Percentiles rank a stretch among this genome's conserved stretches.
Conservation (phyloP, 1,140 invertebrate genomes). For the Drosophila ananassae region DNA sequence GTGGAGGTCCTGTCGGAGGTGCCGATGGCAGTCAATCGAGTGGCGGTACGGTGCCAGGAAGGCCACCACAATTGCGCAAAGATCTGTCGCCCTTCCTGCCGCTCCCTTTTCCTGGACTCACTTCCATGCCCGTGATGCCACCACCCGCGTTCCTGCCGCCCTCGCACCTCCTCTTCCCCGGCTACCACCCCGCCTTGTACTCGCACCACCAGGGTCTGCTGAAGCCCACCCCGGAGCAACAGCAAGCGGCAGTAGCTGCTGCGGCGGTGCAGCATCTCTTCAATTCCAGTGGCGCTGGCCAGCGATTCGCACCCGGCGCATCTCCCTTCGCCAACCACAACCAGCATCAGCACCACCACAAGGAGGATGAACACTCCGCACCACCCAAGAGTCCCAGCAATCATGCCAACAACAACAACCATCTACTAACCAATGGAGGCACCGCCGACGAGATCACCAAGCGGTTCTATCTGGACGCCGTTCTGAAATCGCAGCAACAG, state of each 20-base stretch:
- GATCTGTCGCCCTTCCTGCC: constrained; percentile 85
- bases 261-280: constrained; percentile 78
- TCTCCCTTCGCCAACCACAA: constrained; percentile 48
- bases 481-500: constrained; percentile 87
- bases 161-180: constrained; percentile 87
- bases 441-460: constrained; percentile 87
- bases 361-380: constrained; percentile 42
- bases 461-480: constrained; percentile 89
- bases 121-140: constrained; percentile 87
- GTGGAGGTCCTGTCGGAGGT: constrained; percentile 54
- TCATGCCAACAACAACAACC: constrained; percentile 65
- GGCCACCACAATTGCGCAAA: constrained; percentile 85
- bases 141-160: constrained; percentile 88
- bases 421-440: constrained; percentile 71
- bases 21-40: constrained; percentile 63
- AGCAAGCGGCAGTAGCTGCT: constrained; percentile 70
- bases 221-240: constrained; percentile 84
- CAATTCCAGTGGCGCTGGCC: constrained; percentile 64
- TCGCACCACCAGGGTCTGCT: constrained; percentile 86
- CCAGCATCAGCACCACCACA: constrained; percentile 14
- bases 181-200: constrained; percentile 87
- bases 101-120: constrained; percentile 86
- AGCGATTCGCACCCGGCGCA: constrained; percentile 56
- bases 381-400: constrained; percentile 45
- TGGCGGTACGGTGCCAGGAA: constrained; percentile 75